phyloP scores from a whole-genome alignment of 2,888 invertebrate species.

The Seira ritae region DNA sequence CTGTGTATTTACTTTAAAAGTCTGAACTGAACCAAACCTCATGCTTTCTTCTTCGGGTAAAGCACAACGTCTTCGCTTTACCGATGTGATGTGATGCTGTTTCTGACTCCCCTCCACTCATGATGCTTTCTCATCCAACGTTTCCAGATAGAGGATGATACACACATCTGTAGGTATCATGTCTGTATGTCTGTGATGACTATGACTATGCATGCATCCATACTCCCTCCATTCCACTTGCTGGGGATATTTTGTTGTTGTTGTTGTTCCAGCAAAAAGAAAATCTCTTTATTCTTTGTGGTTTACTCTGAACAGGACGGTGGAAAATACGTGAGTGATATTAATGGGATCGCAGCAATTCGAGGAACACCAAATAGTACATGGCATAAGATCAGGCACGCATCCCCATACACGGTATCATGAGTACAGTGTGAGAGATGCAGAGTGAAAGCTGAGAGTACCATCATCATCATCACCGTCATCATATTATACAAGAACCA shows the following conservation, averaged over 20 bases:
- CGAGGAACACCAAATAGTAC: not conserved
- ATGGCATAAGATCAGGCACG: not conserved
- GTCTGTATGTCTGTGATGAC: too few relatives aligned
- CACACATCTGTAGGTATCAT: too few relatives aligned
- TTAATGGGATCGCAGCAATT: not conserved
- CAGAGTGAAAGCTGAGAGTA: slow-evolving; percentile 12
- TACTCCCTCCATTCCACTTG: not conserved
- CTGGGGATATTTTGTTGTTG: not conserved
- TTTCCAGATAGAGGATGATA: too few relatives aligned
- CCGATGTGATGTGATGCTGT: slow-evolving; percentile 3
- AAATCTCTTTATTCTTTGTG: not conserved
- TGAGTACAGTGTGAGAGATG: not conserved
- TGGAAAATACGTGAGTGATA: not conserved
- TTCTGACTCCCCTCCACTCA: not conserved
- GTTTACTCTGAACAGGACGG: not conserved
- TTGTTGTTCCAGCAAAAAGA: slow-evolving; percentile 5
- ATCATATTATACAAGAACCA: not conserved
- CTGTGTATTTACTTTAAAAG: too few relatives aligned
- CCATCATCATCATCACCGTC: not conserved
- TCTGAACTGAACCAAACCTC: too few relatives aligned
- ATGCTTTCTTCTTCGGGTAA: too few relatives aligned
- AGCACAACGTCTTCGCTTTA: not conserved
- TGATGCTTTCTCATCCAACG: too few relatives aligned
- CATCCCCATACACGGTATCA: not conserved
- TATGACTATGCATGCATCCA: not conserved